Evolutionary conservation across 1,140 invertebrate genomes (phyloP).

Genomic region (Melanaphis sacchari): DNA sequence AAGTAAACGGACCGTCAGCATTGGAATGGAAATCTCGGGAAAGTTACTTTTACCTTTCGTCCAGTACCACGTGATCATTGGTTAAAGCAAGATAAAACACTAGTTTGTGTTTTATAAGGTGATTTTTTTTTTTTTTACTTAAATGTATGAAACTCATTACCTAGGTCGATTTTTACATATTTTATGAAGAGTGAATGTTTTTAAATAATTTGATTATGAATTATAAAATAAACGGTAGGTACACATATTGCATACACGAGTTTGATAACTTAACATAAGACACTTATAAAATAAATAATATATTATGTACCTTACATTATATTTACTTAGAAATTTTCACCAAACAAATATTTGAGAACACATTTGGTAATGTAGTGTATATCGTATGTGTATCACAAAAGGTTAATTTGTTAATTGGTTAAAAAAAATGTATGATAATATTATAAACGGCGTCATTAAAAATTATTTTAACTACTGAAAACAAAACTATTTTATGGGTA

Average conservation of each 20-base stretch:
- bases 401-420: not conserved
- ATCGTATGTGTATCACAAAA: not conserved
- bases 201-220: not conserved
- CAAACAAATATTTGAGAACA: not conserved
- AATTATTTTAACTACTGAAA: too few species aligned
- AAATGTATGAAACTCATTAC: not conserved
- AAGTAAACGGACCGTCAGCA: slow-evolving; percentile 8
- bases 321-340: not conserved
- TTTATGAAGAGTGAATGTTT: not conserved
- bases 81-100: not conserved
- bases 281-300: not conserved
- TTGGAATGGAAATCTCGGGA: slow-evolving; percentile 19
- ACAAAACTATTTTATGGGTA: too few species aligned
- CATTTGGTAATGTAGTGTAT: not conserved
- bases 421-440: not conserved
- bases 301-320: not conserved
- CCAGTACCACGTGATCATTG: not conserved
- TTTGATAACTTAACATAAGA: not conserved
- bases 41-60: not conserved
- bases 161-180: too few species aligned
- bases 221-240: not conserved
- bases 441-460: not conserved
- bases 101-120: not conserved
- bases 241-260: not conserved
- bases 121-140: not conserved